Evolutionary conservation across 1,140 invertebrate genomes (phyloP).

Genomic region (Drosophila oshimai): DNA sequence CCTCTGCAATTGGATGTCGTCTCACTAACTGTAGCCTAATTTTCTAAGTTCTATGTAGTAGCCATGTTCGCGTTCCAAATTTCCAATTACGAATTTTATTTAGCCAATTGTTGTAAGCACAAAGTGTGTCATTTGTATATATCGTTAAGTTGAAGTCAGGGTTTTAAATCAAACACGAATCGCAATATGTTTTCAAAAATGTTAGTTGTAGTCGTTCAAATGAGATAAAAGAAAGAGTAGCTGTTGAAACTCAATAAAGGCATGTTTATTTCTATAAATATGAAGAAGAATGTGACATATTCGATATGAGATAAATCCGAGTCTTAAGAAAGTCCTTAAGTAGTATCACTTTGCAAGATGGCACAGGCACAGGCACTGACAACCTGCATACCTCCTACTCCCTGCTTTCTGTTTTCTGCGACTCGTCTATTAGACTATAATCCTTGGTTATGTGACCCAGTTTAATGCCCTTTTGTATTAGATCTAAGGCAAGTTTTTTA

Average conservation of each 20-base stretch:
- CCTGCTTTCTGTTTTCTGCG: not conserved
- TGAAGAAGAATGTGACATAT: not conserved
- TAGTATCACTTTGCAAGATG: constrained; percentile 34
- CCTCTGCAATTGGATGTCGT: constrained; percentile 27
- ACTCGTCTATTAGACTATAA: constrained; percentile 85
- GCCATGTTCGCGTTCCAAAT: constrained; percentile 52
- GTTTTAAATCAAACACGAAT: constrained; percentile 25
- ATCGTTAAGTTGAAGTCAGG: constrained; percentile 51
- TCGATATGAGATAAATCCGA: not conserved
- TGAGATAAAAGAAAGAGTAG: constrained; percentile 4
- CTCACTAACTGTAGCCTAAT: constrained; percentile 68
- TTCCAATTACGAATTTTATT: constrained; percentile 50
- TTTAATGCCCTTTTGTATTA: constrained; percentile 84
- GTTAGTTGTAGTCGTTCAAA: constrained; percentile 32
- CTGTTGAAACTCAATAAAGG: constrained; percentile 48
- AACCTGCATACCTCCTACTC: not conserved
- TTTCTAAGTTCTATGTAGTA: constrained; percentile 73
- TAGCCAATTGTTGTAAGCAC: constrained; percentile 73
- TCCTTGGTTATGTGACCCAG: constrained; percentile 84
- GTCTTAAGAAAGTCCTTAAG: not conserved
- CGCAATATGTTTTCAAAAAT: constrained; percentile 48
- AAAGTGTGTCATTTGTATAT: constrained; percentile 72
- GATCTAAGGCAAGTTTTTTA: constrained; percentile 22
- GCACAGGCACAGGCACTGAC: constrained; percentile 9
- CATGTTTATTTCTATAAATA: constrained; percentile 51